Base-by-base conservation (phyloP, 2,888 invertebrate species). In the Exocentrus adspersus region DNA sequence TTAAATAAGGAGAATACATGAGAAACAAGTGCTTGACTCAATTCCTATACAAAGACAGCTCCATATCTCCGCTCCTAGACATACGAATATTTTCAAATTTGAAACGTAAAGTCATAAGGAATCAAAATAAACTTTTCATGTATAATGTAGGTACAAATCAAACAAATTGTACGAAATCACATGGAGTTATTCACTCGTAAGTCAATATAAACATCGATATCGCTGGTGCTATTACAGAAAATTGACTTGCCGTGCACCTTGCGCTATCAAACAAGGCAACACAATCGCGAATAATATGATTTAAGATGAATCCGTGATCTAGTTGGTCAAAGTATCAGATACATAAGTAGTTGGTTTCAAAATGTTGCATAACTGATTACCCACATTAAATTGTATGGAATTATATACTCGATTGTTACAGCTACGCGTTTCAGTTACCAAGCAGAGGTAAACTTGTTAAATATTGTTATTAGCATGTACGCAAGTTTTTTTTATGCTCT, bases 221-320 rank as follows among this genome's bases (percentile, higher is more conserved):
- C 6, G 14, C 24, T 24, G 14, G n/a, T 24, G 2, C 14, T 24
- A 48, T 48, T 48, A 14, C 24, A 48, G 46, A 24, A 48, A 24
- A 48, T 48, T 48, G 12, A 12, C n/a, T 21, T 48, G 12, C 6
- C 12, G 7, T 12, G 46, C 46, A 48, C 24, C 46, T 1, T 17
- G 24, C 12, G 5, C 24, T 9, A n/a, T 24, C 46, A 21, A 48
- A 48, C 24, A 21, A 24, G 14, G 12, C 14, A 48, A 48, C 21
- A 46, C 46, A 46, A 24, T 24, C 24, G 24, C 12, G 24, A 14
- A 24, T 46, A 46, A 46, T 48, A 48, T 48, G 24, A 48, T 48
- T 48, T 48, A 48, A 48, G 24, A 48, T 24, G 46, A 48, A 48
- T 48, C 24, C 46, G 46, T 48, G 46, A 48, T 48, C 46, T 24